Percentiles rank a stretch among this genome's conserved stretches.
Conservation (phyloP, 2,113 vertebrate species). For the Channa maculata region DNA sequence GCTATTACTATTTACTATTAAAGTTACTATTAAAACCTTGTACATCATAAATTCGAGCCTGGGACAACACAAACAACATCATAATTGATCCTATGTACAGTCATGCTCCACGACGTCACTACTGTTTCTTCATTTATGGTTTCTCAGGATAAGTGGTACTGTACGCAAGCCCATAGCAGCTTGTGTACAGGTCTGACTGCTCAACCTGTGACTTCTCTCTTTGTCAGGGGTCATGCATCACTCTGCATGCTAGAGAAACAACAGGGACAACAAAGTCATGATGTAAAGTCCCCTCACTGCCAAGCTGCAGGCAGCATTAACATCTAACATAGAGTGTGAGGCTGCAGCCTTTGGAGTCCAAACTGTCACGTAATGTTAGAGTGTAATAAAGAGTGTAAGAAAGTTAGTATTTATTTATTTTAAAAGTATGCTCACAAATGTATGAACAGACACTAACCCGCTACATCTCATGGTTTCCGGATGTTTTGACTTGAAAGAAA, state of each 20-base stretch:
- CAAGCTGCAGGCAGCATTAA: conserved; percentile 4
- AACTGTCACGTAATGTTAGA: too few species aligned
- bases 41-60: neutral
- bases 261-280: conserved; percentile 23
- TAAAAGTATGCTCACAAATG: neutral
- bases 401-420: neutral
- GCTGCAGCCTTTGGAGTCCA: too few species aligned
- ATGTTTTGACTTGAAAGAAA: too few species aligned
- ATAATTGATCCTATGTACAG: neutral
- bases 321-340: neutral
- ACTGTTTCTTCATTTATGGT: neutral
- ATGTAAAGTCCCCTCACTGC: conserved; percentile 1
- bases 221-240: conserved; percentile 6
- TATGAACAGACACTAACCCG: neutral
- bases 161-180: conserved; percentile 46
- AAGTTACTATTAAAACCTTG: too few species aligned
- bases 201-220: conserved; percentile 52
- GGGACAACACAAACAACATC: neutral
- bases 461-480: too few species aligned
- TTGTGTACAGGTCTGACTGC: neutral
- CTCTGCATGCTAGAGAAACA: conserved; percentile 42
- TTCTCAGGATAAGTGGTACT: neutral
- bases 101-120: neutral
- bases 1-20: too few species aligned
- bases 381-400: too few species aligned